Conservation (phyloP, 2,113 vertebrate genomes). For the Festucalex cinctus region DNA sequence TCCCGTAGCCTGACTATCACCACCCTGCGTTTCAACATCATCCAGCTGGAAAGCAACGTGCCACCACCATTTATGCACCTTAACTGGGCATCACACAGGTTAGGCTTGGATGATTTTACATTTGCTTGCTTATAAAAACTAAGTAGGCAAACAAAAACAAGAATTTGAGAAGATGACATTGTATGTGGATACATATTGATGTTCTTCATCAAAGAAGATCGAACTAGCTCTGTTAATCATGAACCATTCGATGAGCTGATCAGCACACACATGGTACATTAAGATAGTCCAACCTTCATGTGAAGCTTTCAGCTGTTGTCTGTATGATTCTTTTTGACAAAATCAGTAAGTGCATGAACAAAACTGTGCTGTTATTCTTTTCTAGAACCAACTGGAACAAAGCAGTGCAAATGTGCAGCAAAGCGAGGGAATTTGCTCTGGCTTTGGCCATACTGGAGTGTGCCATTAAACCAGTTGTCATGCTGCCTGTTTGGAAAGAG, state of each 20-base stretch:
- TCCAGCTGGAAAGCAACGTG: slow-evolving; percentile 93
- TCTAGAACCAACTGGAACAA: slow-evolving; percentile 97
- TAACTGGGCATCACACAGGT: slow-evolving; percentile 99
- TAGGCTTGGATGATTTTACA: slow-evolving; percentile 15
- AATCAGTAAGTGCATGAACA: not conserved
- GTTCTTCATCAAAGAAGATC: not conserved
- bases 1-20: slow-evolving; percentile 90
- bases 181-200: not conserved
- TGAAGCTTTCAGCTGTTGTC: not conserved
- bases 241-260: not conserved
- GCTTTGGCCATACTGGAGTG: slow-evolving; percentile 96
- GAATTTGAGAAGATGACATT: too few species aligned
- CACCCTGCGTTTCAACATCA: slow-evolving; percentile 92
- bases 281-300: not conserved
- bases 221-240: not conserved
- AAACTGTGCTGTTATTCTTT: not conserved
- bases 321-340: not conserved
- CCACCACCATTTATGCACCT: slow-evolving; percentile 95
- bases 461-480: slow-evolving; percentile 97
- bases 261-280: not conserved
- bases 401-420: slow-evolving; percentile 99
- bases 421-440: slow-evolving; percentile 94
- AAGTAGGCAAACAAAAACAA: too few species aligned
- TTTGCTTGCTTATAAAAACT: too few species aligned
- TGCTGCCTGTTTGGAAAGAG: slow-evolving; percentile 93